A percentile compares a stretch with the other conserved stretches of the same genome.
phyloP scores from a whole-genome alignment of 1,140 invertebrate species.

The Gonioctena quinquepunctata region DNA sequence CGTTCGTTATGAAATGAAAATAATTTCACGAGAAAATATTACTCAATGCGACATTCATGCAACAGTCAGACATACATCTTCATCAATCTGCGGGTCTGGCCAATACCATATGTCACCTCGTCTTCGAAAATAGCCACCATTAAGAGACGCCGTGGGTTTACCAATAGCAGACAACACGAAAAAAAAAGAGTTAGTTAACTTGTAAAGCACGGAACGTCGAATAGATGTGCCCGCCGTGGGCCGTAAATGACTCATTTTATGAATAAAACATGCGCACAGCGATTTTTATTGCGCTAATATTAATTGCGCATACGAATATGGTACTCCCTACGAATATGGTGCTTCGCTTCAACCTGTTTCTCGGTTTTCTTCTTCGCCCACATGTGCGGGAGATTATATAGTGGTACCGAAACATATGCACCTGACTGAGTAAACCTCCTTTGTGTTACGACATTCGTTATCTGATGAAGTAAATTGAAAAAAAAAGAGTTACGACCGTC shows the following conservation, averaged over 20 bases:
- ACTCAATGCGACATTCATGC: too few species aligned
- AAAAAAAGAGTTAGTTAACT: background rate
- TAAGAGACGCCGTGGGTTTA: background rate
- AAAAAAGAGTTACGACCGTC: background rate
- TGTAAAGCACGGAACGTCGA: background rate
- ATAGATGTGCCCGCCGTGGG: background rate
- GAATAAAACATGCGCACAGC: background rate
- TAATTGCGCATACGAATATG: background rate
- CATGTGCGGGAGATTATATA: background rate
- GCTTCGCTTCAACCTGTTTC: background rate
- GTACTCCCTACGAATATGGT: background rate
- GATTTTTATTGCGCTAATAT: background rate
- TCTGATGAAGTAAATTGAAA: constrained; percentile 9
- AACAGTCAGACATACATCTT: background rate
- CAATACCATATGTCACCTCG: background rate
- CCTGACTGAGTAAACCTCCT: background rate
- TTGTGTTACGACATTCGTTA: constrained; percentile 5
- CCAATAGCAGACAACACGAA: background rate
- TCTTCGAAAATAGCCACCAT: background rate
- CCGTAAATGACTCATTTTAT: background rate
- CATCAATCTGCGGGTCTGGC: background rate
- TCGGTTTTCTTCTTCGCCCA: background rate
- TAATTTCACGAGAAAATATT: too few species aligned
- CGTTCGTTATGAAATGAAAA: too few species aligned
- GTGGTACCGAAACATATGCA: constrained; percentile 6